A percentile compares a stretch with the other conserved stretches of the same genome.
Conservation (phyloP, 2,888 invertebrate genomes). For the Andrena haemorrhoa region DNA sequence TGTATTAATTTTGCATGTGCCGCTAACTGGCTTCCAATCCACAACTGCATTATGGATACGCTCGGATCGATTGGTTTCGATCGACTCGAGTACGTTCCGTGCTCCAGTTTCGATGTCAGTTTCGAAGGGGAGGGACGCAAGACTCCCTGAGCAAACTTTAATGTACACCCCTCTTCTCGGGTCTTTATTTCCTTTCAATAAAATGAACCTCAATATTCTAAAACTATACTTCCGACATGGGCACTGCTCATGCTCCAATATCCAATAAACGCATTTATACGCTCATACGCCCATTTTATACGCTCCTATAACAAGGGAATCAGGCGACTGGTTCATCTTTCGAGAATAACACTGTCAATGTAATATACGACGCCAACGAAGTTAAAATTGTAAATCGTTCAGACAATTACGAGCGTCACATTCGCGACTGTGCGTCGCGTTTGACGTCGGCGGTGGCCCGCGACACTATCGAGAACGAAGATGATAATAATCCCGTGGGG, state of each 20-base stretch:
- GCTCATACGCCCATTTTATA: too few species aligned
- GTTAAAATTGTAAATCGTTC: neutral
- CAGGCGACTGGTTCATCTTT: neutral
- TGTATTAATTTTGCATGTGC: constrained; percentile 39
- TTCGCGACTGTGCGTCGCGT: neutral
- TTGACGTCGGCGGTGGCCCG: neutral
- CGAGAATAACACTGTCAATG: neutral
- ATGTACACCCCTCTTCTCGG: neutral
- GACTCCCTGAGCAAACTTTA: neutral
- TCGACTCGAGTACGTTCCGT: neutral
- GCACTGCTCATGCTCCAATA: too few species aligned
- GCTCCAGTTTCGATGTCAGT: neutral
- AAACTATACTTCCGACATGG: too few species aligned
- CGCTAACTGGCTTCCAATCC: constrained; percentile 22
- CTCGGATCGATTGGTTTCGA: constrained; percentile 21
- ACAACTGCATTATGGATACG: constrained; percentile 21
- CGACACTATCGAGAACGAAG: constrained; percentile 30
- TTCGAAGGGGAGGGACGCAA: neutral
- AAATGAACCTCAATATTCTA: neutral
- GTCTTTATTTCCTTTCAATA: neutral
- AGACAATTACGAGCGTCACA: neutral
- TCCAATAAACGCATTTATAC: too few species aligned
- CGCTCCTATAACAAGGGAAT: too few species aligned
- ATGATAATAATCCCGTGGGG: constrained; percentile 23
- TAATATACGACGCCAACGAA: neutral